Evolutionary conservation across 1,140 invertebrate genomes (phyloP), one percentile per base, ranked within the genome.

Genomic region (Drosophila watanabei): DNA sequence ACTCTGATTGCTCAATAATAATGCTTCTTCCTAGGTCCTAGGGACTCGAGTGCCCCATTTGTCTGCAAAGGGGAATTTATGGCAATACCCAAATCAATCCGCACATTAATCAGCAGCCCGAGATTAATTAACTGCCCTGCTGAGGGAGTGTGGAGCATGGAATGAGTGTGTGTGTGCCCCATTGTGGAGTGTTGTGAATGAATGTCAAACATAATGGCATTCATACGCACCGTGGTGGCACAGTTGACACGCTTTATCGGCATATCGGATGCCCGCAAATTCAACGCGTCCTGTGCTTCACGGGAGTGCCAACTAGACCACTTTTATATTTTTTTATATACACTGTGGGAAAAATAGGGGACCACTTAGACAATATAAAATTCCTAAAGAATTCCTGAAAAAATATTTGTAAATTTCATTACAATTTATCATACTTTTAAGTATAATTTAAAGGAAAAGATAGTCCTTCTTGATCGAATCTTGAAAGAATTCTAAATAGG

Each of bases 201-300:
- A 90, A 86, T 86, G 82, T 90, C 86, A 80, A 72, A 81, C 69
- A 79, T 82, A 89, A 90, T 84, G 75, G 60, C 79, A 90, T 82
- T 90, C 87, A 86, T 90, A 90, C 87, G 86, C 86, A 82, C 64
- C 64, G 86, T 86, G 46, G 86, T 80, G 66, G 71, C 63, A 80
- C 79, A 89, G 76, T 68, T 80, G 75, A 71, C 77, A 78, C 72
- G 37, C 20, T 68, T 33, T 64, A 64, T 43, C 35, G 56, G 37
- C 43, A 41, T 48, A 60, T 33, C 52, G 46, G 51, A 51, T 75
- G 59, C 61, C 51, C 45, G 59, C 43, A 33, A 57, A 56, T 58
- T 79, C n/a, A 46, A 54, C 41, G 79, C 59, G 57, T 45, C 35
- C 35, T 43, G 43, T 49, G 30, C 41, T 46, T 9, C 37, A 4